Conservation (phyloP, 1,140 invertebrate genomes). For the Hormaphis cornu region DNA sequence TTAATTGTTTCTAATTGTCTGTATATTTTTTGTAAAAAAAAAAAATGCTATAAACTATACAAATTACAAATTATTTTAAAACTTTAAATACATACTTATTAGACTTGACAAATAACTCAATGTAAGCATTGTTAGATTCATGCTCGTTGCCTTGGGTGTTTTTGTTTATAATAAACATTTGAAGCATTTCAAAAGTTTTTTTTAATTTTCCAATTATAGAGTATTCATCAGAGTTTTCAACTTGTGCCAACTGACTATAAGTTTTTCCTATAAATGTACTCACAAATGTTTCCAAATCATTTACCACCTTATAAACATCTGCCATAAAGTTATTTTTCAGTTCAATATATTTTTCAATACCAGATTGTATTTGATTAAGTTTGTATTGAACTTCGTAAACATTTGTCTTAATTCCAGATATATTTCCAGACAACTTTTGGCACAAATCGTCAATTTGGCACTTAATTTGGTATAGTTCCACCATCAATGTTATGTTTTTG, state of each 20-base stretch:
- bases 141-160: background rate
- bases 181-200: conserved; percentile 16
- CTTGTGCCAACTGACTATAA: background rate
- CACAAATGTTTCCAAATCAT: background rate
- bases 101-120: background rate
- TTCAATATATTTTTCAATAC: background rate
- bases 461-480: background rate
- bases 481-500: background rate
- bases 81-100: conserved; percentile 14
- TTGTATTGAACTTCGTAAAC: background rate
- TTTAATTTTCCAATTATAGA: conserved; percentile 15
- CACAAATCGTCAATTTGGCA: background rate
- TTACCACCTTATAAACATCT: background rate
- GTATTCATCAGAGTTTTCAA: conserved; percentile 13
- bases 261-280: conserved; percentile 25
- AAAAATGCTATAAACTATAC: too few species aligned
- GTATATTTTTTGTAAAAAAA: too few species aligned
- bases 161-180: conserved; percentile 15
- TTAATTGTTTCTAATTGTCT: conserved; percentile 12
- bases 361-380: background rate
- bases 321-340: background rate
- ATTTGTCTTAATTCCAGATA: background rate
- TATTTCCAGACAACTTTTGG: background rate
- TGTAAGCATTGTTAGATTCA: background rate
- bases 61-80: background rate